Base-by-base conservation (phyloP, 2,113 vertebrate species). In the Bostrychus sinensis region DNA sequence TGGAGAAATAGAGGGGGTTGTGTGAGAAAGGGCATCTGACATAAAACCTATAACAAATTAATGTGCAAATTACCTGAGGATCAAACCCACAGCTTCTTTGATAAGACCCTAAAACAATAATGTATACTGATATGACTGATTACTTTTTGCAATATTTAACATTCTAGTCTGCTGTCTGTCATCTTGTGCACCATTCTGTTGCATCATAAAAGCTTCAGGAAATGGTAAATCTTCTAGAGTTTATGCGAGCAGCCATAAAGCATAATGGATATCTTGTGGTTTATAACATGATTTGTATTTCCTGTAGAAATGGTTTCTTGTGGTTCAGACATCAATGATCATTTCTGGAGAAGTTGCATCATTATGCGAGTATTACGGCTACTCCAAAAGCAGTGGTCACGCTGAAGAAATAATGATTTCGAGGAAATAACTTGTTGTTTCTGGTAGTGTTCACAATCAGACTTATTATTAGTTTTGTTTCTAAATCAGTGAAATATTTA, bases 201-300 rank as follows among this genome's bases (percentile, higher is more conserved):
- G 3, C 20, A 45, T 11, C 2, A 48, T 48, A 48, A 25, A 23
- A 48, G 45, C 22, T 25, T 48, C n/a, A n/a, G n/a, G n/a, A n/a
- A n/a, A n/a, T n/a, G n/a, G n/a, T n/a, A n/a, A n/a, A n/a, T n/a
- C n/a, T n/a, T n/a, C n/a, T n/a, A n/a, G 42, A 20, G 42, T 45
- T 22, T 45, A 19, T 10, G 17, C 14, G 22, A 25, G 13, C 11
- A 48, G 43, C 5, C 45, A 6, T 14, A 25, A 11, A 12, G 10
- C 5, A 25, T 48, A 48, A 48, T 48, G 45, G 45, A 46, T 46
- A 23, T 46, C 23, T 22, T 46, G 43, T 25, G 45, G 45, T 48
- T 25, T 25, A 7, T 25, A 46, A 25, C 22, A 25, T 48, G 1
- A n/a, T 51, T 51, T 51, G 25, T 51, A 51, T 28, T 51, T 51